Evolutionary conservation across 2,888 invertebrate genomes (phyloP).

Genomic region (Eremobia ochroleuca): DNA sequence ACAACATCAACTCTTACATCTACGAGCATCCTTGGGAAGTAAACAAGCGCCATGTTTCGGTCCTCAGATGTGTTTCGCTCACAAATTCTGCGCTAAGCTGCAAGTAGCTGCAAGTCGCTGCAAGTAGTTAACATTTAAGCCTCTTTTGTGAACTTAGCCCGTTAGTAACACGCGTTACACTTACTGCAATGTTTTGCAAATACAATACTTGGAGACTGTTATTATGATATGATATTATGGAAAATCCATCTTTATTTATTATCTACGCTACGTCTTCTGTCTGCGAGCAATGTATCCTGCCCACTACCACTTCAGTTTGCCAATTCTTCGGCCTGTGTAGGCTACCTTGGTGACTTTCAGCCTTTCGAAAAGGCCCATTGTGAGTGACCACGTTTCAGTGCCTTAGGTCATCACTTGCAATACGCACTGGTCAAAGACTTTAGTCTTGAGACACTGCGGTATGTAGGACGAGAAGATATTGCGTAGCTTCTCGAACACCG

Average conservation of each 20-base stretch:
- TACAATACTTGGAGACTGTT: constrained; percentile 13
- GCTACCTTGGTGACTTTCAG: no score
- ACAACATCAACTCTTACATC: neutral
- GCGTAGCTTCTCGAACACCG: neutral
- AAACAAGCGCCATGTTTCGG: constrained; percentile 22
- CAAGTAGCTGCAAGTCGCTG: constrained; percentile 43
- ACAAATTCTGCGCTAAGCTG: constrained; percentile 57
- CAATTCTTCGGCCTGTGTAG: neutral
- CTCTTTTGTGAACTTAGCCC: constrained; percentile 64
- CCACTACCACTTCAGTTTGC: neutral
- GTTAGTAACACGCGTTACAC: constrained; percentile 58
- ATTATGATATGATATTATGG: constrained; percentile 1
- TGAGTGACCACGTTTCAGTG: no score
- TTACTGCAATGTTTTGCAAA: constrained; percentile 45
- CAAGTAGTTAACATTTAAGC: constrained; percentile 68
- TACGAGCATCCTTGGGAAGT: neutral
- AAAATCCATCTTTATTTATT: neutral
- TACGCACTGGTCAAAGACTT: no score
- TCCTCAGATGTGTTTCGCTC: constrained; percentile 48
- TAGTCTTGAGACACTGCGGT: no score
- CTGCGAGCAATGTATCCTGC: neutral
- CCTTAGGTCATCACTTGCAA: neutral
- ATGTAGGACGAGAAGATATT: neutral
- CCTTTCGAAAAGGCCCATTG: neutral
- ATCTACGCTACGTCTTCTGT: neutral